Evolutionary conservation across 2,797 vertebrate genomes (phyloP).

Genomic region (Rhabdomys pumilio): DNA sequence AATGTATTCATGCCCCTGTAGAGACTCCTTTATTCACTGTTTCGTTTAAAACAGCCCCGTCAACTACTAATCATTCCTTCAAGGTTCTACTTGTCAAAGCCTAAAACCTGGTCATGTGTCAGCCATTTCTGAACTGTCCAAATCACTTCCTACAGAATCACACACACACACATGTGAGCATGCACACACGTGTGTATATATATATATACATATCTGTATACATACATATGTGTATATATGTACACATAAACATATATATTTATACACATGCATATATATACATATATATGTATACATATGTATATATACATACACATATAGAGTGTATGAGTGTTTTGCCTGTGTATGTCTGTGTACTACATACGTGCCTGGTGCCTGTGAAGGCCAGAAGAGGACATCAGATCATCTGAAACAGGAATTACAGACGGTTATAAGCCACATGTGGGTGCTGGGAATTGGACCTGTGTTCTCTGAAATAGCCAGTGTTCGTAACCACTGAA

Average conservation of each 20-base stretch:
- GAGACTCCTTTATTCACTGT: not conserved
- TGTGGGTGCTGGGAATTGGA: not conserved
- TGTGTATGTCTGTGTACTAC: not conserved
- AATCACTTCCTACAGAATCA: not conserved
- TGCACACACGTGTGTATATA: too few relatives aligned
- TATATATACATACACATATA: not conserved
- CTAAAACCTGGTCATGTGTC: not conserved
- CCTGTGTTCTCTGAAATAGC: too few relatives aligned
- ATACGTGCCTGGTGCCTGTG: not conserved
- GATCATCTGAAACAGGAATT: not conserved
- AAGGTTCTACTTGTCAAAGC: not conserved
- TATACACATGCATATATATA: rapidly evolving
- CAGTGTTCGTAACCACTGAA: not conserved
- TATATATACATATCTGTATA: too few relatives aligned
- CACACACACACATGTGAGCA: too few relatives aligned
- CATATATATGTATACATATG: not conserved
- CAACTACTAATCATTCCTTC: not conserved
- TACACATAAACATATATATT: too few relatives aligned
- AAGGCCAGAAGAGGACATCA: not conserved
- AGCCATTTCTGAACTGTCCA: not conserved
- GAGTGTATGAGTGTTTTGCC: not conserved
- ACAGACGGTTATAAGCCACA: not conserved
- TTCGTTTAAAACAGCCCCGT: not conserved
- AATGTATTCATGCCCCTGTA: not conserved
- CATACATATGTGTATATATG: too few relatives aligned